Base-by-base conservation (phyloP, 2,797 vertebrate genomes). In the Muraenolepis orangiensis region DNA sequence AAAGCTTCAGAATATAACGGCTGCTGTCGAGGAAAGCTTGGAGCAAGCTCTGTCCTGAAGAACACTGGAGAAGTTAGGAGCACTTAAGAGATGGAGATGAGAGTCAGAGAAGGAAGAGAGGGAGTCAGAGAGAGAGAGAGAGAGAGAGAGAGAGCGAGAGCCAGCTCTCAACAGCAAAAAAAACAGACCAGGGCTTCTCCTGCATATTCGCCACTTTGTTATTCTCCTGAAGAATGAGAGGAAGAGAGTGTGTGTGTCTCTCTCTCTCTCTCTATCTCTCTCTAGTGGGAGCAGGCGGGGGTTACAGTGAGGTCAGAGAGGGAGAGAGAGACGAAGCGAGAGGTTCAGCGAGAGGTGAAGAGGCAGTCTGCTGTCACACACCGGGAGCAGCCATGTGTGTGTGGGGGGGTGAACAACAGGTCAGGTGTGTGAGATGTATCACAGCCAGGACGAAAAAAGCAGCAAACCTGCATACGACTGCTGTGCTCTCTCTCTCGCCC, bases 291-390 rank as follows among this genome's bases (percentile, higher is more conserved):
- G 79, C 72, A 69, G 70, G 66, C 91, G 91, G 88, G 94, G 96
- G 96, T 98, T 96, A 96, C 51, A 70, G 80, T 80, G 95, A 97
- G 97, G 96, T 97, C 95, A 97, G 94, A 90, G 94, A 91, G 91
- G 93, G 86, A 93, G 90, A 91, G 90, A 76, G 81, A 87, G 87
- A 91, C 74, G 32, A 85, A 91, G 93, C 87, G 93, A 69, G 72
- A 87, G 86, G 80, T 95, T 95, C 95, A 94, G 87, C 73, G 66
- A 74, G 90, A 88, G 88, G 90, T 89, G 87, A 90, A 80, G 86
- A 85, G 80, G 83, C 83, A 72, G 66, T 30, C 69, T 7, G 51
- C 57, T 64, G 23, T 26, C 23, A 64, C 57, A 64, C 23, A 26
- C 57, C 32, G 34, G 85, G 87, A 84, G 84, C 86, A 18, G 84